phyloP scores from a whole-genome alignment of 1,140 invertebrate genomes.

The Drosophila lacertosa region DNA sequence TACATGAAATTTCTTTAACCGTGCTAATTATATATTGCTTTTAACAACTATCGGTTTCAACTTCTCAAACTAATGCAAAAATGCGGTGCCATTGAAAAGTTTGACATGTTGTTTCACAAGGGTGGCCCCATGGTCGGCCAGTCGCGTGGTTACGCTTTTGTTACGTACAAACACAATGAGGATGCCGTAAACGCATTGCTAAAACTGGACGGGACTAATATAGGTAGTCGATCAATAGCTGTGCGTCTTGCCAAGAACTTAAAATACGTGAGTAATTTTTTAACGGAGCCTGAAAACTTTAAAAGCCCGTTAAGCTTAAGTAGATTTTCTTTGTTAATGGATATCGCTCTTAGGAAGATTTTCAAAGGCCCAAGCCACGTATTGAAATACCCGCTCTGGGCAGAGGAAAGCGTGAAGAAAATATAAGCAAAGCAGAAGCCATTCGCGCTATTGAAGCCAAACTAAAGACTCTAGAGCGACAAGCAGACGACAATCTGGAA shows the following conservation, averaged over 20 bases:
- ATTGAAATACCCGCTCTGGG: constrained; percentile 90
- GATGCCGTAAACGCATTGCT: constrained; percentile 86
- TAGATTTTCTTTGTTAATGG: background rate
- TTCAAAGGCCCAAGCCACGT: constrained; percentile 89
- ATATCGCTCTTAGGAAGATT: constrained; percentile 86
- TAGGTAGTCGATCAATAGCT: constrained; percentile 90
- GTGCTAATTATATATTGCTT: constrained; percentile 80
- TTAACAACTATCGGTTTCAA: constrained; percentile 91
- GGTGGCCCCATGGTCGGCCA: constrained; percentile 93
- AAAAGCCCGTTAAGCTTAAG: background rate
- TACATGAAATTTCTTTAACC: background rate
- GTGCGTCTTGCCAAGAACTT: constrained; percentile 93
- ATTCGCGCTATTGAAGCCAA: constrained; percentile 95
- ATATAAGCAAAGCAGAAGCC: constrained; percentile 90
- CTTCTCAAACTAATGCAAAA: constrained; percentile 97
- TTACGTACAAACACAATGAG: constrained; percentile 89
- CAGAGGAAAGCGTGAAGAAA: constrained; percentile 88
- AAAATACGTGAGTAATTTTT: constrained; percentile 86
- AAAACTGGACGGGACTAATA: constrained; percentile 89
- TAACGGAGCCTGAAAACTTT: background rate
- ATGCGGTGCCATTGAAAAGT: constrained; percentile 95
- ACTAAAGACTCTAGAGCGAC: constrained; percentile 90
- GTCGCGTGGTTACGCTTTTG: constrained; percentile 96
- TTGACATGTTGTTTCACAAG: constrained; percentile 96
- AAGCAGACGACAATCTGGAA: constrained; percentile 89